These are phyloP conservation scores for Iselma pallidipennis DNA, from an alignment of 2,888 invertebrate genomes.

Conservation along the genomic window DNA sequence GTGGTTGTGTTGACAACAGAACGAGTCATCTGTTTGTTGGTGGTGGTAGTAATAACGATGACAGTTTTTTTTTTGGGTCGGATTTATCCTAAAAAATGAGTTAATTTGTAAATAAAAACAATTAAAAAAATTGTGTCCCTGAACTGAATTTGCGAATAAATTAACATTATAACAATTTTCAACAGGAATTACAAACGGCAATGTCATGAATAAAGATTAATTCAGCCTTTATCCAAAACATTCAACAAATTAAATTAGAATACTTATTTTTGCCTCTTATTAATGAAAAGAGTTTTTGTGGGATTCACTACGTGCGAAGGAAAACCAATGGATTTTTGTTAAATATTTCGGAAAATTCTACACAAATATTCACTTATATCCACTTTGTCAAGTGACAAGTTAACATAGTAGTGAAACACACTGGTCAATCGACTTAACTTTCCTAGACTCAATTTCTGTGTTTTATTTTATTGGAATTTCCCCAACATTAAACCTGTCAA, in stretches of 20 bases:
- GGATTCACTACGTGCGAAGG: no score
- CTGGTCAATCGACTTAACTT: not conserved
- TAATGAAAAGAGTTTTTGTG: no score
- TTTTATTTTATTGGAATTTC: not conserved
- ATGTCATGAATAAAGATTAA: slow-evolving; percentile 18
- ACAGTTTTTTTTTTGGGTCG: no score
- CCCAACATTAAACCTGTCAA: not conserved
- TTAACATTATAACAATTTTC: slow-evolving; percentile 11
- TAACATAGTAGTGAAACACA: no score
- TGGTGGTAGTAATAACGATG: not conserved
- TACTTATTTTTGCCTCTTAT: not conserved
- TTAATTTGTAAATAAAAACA: not conserved
- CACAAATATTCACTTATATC: no score
- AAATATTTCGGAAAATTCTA: no score
- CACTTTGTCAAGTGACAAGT: no score
- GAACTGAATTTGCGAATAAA: slow-evolving; percentile 20
- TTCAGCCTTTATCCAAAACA: not conserved
- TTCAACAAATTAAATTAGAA: not conserved
- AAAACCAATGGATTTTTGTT: no score
- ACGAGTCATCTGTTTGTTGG: not conserved
- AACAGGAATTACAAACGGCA: slow-evolving; percentile 10
- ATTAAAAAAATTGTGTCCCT: not conserved
- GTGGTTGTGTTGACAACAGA: no score
- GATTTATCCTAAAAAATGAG: not conserved
- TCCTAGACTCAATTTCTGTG: not conserved